Evolutionary conservation across 2,797 vertebrate genomes (phyloP).

Genomic region (Babyrousa celebensis): DNA sequence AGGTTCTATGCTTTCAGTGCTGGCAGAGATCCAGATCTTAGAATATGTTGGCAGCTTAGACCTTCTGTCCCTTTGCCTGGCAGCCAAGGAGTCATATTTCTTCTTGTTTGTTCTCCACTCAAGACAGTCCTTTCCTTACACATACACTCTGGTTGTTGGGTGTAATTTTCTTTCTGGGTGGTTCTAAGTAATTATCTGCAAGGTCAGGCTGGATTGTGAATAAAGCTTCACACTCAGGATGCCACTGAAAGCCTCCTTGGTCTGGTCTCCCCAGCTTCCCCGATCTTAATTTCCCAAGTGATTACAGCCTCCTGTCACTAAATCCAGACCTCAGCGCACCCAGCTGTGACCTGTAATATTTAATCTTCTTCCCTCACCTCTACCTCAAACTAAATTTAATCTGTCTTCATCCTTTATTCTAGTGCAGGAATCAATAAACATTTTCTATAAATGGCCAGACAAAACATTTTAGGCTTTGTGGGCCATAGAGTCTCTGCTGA

Average conservation of each 20-base stretch:
- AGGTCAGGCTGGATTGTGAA: background rate
- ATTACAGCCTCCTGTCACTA: background rate
- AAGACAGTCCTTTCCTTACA: background rate
- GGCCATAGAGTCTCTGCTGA: background rate
- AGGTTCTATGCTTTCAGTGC: background rate
- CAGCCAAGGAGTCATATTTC: background rate
- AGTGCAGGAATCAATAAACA: background rate
- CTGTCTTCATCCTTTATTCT: background rate
- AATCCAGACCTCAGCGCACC: background rate
- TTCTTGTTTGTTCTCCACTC: background rate
- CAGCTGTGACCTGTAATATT: background rate
- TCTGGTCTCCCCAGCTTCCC: background rate
- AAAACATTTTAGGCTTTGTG: background rate
- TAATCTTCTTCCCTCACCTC: background rate
- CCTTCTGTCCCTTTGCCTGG: background rate
- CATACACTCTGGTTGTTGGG: background rate
- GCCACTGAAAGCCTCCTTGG: background rate
- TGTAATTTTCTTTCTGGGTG: background rate
- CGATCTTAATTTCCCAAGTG: background rate
- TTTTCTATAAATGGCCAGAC: background rate
- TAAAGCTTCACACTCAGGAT: background rate
- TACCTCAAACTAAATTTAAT: background rate
- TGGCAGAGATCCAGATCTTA: background rate
- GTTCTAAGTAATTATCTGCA: background rate
- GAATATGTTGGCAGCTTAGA: background rate